Conservation (phyloP, 2,113 vertebrate species). For the Thymallus thymallus region DNA sequence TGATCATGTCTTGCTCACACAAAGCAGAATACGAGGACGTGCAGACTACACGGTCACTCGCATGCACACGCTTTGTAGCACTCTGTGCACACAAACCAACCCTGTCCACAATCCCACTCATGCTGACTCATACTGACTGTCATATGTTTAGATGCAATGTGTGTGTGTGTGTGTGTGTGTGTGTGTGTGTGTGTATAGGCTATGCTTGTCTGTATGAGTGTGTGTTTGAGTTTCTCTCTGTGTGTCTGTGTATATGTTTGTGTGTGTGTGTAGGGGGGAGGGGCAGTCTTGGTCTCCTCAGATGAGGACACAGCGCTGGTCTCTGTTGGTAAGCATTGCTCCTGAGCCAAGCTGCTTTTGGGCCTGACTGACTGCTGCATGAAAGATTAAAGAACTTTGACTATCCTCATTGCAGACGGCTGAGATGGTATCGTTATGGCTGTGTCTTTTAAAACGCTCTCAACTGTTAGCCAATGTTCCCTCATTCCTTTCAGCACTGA, state of each 20-base stretch:
- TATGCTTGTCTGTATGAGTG: too few species aligned
- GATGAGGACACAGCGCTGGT: background rate
- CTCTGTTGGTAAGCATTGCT: background rate
- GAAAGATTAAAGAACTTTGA: background rate
- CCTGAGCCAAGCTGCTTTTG: background rate
- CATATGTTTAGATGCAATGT: background rate
- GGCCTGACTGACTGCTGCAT: background rate
- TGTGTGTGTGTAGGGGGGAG: too few species aligned
- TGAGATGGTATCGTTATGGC: constrained; percentile 10
- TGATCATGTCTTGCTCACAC: too few species aligned
- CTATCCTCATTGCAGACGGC: background rate
- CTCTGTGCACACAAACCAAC: background rate
- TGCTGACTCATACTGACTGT: background rate
- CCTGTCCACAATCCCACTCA: background rate
- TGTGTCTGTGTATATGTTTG: too few species aligned
- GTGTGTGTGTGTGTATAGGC: background rate
- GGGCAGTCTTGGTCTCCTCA: background rate
- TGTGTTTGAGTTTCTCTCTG: too few species aligned
- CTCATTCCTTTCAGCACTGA: too few species aligned
- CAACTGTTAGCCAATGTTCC: background rate
- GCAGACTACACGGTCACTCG: too few species aligned
- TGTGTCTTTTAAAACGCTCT: constrained; percentile 1
- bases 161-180: background rate
- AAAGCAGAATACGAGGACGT: too few species aligned
- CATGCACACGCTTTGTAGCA: background rate